A percentile compares a stretch with the other conserved stretches of the same genome.
These are phyloP conservation scores for Athene cunicularia DNA, from an alignment of 2,113 vertebrate genomes.

Conservation along the genomic window DNA sequence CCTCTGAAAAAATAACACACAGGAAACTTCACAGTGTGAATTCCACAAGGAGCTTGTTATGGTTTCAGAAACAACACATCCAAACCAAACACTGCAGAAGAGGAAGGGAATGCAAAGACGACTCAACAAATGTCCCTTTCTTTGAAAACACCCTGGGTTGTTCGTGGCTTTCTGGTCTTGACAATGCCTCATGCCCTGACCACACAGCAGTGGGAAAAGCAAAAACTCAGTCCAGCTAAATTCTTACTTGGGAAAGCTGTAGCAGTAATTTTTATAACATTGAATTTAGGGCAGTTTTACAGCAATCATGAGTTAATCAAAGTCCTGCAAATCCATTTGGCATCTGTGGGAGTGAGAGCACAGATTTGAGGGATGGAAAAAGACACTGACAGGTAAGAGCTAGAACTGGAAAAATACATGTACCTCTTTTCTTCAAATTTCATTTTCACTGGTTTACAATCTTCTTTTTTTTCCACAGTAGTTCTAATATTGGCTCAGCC, in stretches of 20 bases:
- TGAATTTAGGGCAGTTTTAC: neutral
- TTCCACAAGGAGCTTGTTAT: neutral
- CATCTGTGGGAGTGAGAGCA: neutral
- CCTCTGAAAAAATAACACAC: neutral
- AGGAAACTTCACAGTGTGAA: neutral
- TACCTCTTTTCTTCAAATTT: neutral
- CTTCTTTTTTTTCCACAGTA: neutral
- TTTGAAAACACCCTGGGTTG: neutral
- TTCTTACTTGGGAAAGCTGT: neutral
- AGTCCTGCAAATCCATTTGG: neutral
- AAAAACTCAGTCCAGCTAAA: neutral
- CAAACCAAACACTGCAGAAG: neutral
- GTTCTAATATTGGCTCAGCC: neutral
- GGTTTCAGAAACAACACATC: neutral
- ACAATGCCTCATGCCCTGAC: neutral
- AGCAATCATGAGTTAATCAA: neutral
- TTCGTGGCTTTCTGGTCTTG: neutral
- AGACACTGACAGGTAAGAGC: neutral
- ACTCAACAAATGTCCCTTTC: neutral
- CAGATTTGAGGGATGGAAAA: neutral
- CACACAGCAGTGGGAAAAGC: neutral
- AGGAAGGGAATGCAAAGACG: neutral
- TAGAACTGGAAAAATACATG: neutral
- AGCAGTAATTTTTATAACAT: neutral
- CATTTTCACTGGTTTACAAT: neutral